Evolutionary conservation across 1,140 invertebrate species (phyloP).

Genomic region (Thereuonema tuberculata): DNA sequence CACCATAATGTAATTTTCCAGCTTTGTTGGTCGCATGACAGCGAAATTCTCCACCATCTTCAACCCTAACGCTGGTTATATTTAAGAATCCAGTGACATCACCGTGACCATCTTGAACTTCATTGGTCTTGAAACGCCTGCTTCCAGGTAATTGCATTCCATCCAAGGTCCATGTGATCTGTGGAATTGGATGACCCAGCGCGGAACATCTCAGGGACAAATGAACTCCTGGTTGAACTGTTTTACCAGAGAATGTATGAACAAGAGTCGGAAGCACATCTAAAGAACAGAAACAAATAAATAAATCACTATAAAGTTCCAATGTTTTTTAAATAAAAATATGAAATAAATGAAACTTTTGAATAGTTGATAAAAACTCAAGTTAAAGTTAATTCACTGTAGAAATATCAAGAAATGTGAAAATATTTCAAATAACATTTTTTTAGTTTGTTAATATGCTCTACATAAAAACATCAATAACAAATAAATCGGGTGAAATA

Average conservation of each 20-base stretch:
- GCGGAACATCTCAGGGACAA: conserved; percentile 68
- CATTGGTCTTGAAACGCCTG: background rate
- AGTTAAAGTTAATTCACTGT: no score
- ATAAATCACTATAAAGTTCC: background rate
- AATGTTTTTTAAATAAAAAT: no score
- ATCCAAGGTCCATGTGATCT: conserved; percentile 87
- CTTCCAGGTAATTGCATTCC: conserved; percentile 24
- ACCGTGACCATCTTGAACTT: conserved; percentile 7
- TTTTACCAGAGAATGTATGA: conserved; percentile 70
- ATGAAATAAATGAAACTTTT: no score
- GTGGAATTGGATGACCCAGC: conserved; percentile 81
- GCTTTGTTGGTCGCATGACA: no score
- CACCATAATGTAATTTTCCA: no score
- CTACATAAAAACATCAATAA: no score
- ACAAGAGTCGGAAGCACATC: conserved; percentile 58
- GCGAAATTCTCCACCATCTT: no score
- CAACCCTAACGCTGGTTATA: conserved; percentile 34
- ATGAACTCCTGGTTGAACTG: conserved; percentile 68
- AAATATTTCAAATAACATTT: no score
- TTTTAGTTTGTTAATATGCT: no score
- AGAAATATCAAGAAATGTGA: no score
- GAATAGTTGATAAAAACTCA: no score
- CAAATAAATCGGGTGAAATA: no score
- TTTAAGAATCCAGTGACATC: conserved; percentile 31
- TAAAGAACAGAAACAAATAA: background rate